Evolutionary conservation across 2,888 invertebrate genomes (phyloP), one percentile per base, ranked within the genome.

Genomic region (Athalia rosae): DNA sequence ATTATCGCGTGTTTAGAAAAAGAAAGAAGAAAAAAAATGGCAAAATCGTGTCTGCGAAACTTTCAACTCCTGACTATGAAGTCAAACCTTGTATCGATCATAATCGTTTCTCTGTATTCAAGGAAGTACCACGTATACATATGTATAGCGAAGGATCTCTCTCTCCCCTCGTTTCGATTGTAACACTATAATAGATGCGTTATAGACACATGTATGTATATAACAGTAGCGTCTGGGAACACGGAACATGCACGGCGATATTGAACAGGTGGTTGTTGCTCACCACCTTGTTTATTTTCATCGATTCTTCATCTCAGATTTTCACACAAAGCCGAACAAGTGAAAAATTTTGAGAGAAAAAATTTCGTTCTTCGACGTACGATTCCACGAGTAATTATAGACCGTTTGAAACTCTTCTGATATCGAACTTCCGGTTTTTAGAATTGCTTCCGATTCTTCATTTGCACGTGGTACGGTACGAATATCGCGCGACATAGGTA

Each of bases 251-350:
- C 28, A 28, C 53, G 47, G 45, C n/a, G 47, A 15, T 71, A 58
- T 45, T n/a, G 45, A 71, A 71, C 71, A 71, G 71, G 71, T 71
- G 58, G 71, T 45, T 61, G 53, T 53, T 53, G 53, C 9, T 53
- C n/a, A 28, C 28, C 53, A 53, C 53, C 53, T 53, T 7, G n/a
- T n/a, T 7, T 53, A n/a, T 53, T 53, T 7, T 53, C 53, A 53
- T 53, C 6, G 28, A 28, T 28, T 53, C 53, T 53, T 53, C 7
- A 11, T 53, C 9, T n/a, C 9, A n/a, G 4, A 0, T n/a, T n/a
- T n/a, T 53, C 53, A 11, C n/a, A 4, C 53, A 1, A 28, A 28
- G 28, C 28, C 28, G 28, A 28, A 28, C 28, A 28, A 28, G 28
- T 28, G 28, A 28, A 28, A 28, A 28, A 28, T 28, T n/a, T n/a